A percentile compares a stretch with the other conserved stretches of the same genome.
phyloP scores from a whole-genome alignment of 1,140 invertebrate genomes.

The Colletes latitarsis region DNA sequence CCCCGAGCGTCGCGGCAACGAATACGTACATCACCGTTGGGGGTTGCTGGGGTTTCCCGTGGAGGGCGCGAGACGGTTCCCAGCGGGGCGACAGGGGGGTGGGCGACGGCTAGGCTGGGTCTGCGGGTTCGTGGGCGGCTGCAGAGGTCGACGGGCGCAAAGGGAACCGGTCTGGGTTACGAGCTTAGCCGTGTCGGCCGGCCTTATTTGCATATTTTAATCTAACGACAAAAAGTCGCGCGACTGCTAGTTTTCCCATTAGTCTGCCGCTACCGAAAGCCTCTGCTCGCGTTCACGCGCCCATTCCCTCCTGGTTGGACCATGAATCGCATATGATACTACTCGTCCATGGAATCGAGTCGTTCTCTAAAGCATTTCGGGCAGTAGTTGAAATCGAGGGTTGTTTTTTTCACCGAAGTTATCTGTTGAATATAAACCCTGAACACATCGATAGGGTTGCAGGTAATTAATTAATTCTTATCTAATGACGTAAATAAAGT shows the following conservation, averaged over 20 bases:
- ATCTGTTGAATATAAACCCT: no score
- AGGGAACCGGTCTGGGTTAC: constrained; percentile 26
- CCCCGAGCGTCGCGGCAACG: constrained; percentile 39
- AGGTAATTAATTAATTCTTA: no score
- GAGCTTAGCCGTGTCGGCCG: constrained; percentile 46
- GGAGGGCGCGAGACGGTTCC: constrained; percentile 18
- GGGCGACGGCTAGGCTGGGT: constrained; percentile 13
- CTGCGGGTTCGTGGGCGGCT: constrained; percentile 45
- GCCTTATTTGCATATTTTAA: constrained; percentile 69
- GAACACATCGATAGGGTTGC: no score
- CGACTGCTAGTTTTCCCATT: constrained; percentile 57
- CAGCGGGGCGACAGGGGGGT: neutral
- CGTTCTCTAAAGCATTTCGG: no score
- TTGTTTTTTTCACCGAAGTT: no score
- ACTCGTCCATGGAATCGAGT: no score
- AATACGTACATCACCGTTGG: constrained; percentile 46
- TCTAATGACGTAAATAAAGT: no score
- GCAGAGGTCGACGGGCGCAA: constrained; percentile 8
- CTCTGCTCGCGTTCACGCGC: no score
- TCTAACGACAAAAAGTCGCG: constrained; percentile 62
- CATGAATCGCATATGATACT: no score
- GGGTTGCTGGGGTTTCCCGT: neutral
- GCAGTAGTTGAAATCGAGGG: no score
- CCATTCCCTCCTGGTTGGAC: no score
- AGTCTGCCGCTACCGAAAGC: neutral